These are phyloP conservation scores for Dipus sagitta DNA, from an alignment of 2,797 vertebrate species.

Conservation along the genomic window DNA sequence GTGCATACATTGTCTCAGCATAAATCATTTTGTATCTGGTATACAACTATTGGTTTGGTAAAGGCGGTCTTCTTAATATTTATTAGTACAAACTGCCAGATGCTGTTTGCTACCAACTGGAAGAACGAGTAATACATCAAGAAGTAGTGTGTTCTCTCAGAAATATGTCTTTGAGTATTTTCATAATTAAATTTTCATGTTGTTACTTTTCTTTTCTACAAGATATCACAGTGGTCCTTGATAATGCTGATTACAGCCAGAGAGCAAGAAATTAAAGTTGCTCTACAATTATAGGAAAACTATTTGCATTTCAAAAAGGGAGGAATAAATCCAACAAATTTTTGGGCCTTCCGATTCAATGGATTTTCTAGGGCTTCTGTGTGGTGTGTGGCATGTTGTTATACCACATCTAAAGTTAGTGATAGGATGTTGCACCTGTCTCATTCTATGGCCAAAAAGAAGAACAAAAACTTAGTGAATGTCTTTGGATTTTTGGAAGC, in stretches of 20 bases:
- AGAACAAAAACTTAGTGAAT: fast-evolving
- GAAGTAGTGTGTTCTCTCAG: neutral
- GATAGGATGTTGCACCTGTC: neutral
- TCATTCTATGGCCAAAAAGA: neutral
- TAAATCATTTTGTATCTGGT: neutral
- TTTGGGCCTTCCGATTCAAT: neutral
- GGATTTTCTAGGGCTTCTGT: neutral
- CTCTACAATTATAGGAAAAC: neutral
- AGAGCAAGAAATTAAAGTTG: neutral
- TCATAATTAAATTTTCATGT: neutral
- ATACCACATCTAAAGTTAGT: neutral
- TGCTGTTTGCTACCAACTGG: neutral
- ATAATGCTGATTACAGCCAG: neutral
- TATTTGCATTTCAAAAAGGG: neutral
- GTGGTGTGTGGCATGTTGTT: neutral
- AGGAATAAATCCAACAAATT: neutral
- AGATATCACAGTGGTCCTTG: neutral
- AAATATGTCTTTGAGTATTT: neutral
- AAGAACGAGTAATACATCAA: neutral
- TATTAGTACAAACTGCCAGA: neutral
- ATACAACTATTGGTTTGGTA: too few relatives aligned
- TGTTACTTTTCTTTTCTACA: neutral
- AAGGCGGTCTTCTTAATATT: neutral
- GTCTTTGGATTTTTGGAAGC: neutral
- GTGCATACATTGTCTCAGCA: neutral